These are phyloP conservation scores for cat (Felis catus) DNA, from an alignment of 2,113 vertebrate genomes.

Conservation along the genomic window DNA sequence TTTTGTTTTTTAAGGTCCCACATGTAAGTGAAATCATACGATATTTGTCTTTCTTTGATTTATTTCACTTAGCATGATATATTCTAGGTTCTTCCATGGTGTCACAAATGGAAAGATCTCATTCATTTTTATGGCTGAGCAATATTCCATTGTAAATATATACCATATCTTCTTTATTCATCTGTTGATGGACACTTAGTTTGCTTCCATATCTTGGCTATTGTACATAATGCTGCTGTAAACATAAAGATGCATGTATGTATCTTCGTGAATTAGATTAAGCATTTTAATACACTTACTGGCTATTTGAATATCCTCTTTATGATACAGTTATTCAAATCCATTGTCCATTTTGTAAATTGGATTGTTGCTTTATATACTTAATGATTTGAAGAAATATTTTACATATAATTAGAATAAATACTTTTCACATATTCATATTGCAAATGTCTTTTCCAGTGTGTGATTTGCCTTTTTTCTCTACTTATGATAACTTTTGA, in stretches of 20 bases:
- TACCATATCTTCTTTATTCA: neutral
- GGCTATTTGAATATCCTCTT: neutral
- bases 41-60: neutral
- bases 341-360: neutral
- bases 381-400: neutral
- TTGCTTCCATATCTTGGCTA: neutral
- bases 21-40: neutral
- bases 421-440: neutral
- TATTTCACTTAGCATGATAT: neutral
- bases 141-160: neutral
- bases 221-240: neutral
- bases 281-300: neutral
- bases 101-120: neutral
- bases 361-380: neutral
- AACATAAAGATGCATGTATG: neutral
- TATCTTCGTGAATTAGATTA: neutral
- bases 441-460: neutral
- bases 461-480: neutral
- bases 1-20: neutral
- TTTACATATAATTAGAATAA: neutral
- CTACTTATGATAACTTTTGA: neutral
- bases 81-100: neutral
- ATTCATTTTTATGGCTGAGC: neutral
- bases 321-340: neutral
- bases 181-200: neutral